Percentiles rank a stretch among this genome's conserved stretches.
phyloP scores from a whole-genome alignment of 1,140 invertebrate species.

The Scaptodrosophila lebanonensis region DNA sequence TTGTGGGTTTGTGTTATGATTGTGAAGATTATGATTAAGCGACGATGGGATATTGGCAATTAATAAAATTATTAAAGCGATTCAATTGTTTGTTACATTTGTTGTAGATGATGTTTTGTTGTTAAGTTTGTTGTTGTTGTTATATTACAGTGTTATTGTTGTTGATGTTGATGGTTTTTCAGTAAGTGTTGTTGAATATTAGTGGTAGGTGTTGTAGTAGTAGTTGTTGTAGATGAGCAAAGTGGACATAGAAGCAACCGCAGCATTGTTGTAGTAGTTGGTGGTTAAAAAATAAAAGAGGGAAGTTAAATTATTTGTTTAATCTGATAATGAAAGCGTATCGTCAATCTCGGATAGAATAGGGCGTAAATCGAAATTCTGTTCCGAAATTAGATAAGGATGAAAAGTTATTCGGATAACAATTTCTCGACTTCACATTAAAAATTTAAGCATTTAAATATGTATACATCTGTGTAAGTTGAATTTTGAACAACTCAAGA shows the following conservation, averaged over 20 bases:
- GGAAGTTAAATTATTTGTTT: too few relatives aligned
- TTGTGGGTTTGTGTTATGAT: too few relatives aligned
- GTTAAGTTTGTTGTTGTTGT: slow-evolving; percentile 25
- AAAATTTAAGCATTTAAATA: slow-evolving; percentile 47
- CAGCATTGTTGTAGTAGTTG: slow-evolving; percentile 30
- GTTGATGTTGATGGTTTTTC: slow-evolving; percentile 23
- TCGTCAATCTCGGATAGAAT: slow-evolving; percentile 62
- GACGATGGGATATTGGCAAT: too few relatives aligned
- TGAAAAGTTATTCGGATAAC: too few relatives aligned
- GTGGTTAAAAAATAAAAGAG: slow-evolving; percentile 57
- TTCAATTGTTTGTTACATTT: slow-evolving; percentile 34
- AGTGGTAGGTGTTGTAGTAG: slow-evolving; percentile 16
- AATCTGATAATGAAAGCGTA: slow-evolving; percentile 50
- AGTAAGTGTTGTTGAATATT: slow-evolving; percentile 33
- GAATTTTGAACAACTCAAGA: too few relatives aligned
- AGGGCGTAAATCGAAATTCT: slow-evolving; percentile 73
- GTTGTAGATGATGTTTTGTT: slow-evolving; percentile 26
- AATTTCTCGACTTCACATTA: too few relatives aligned
- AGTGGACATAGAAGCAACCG: slow-evolving; percentile 25
- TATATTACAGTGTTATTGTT: slow-evolving; percentile 61
- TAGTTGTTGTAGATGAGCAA: slow-evolving; percentile 37
- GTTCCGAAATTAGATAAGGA: slow-evolving; percentile 59
- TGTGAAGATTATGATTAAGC: too few relatives aligned
- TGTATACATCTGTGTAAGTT: background rate
- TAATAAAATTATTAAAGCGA: slow-evolving; percentile 30